Base-by-base conservation (phyloP, 37 sponge, comb jelly and placozoan species). In the Theonella swinhoei region DNA sequence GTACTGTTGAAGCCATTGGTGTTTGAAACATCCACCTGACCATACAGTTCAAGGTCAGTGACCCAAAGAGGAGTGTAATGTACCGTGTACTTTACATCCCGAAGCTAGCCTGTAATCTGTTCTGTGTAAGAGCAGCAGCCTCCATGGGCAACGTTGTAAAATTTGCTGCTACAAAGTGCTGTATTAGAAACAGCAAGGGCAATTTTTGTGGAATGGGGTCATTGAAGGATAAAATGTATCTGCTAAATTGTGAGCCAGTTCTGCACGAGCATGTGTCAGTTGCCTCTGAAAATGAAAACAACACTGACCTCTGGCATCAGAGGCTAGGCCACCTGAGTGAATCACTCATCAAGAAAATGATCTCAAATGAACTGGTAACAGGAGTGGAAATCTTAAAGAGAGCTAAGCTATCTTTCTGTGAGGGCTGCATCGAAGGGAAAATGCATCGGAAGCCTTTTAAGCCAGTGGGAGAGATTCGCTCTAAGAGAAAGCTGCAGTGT, bases 101-200 rank as follows among this genome's bases (percentile, higher is more conserved):
- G 68, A 38, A 85, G 4, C 39, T 85, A 28, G 60, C 85, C 28
- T 77, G 78, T 38, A 85, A 77, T 36, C 78, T 85, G n/a, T 78
- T 85, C 32, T 85, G 79, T 32, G 72, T 85, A 2, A 68, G n/a
- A n/a, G n/a, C n/a, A n/a, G n/a, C n/a, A 42, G 76, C 70, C 2
- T 4, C 42, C 23, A 83, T 74, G 39, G 76, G 84, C 4, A 54
- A 85, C 63, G 4, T 47, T 32, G 73, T 85, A 24, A 81, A 76
- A 66, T 88, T 88, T 82, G 83, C 64, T 29, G 35, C 70, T 24
- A 39, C 81, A 43, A 40, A 43, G 36, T 86, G 87, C 35, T 86
- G 87, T 79, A 86, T 86, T 24, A 24, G 80, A 36, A 32, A 73
- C 40, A 23, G 66, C 39, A 38, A 36, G 39, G 87, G 87, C 59